Base-by-base conservation (phyloP, 2,113 vertebrate genomes). In the Agapornis roseicollis region DNA sequence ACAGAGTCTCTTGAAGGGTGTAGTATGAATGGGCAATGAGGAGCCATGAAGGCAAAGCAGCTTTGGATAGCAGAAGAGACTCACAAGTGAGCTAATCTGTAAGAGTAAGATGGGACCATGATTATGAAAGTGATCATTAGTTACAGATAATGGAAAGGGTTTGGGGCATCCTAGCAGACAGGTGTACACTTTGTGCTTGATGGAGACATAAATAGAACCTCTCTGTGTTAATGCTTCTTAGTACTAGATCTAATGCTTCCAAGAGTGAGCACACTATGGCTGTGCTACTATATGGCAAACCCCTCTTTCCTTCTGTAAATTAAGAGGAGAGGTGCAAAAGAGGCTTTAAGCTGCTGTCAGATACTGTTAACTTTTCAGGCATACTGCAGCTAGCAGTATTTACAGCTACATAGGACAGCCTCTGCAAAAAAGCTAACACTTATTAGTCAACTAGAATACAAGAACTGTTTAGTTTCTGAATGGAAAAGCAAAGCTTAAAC, bases 401-500 rank as follows among this genome's bases (percentile, higher is more conserved):
- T 79, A 24, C 74, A 85, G 66, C 74, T 69, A 44, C 58, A 5
- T 11, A 56, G 89, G 56, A 84, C 33, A 87, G 65, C 47, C 65
- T 95, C 71, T 86, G 83, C 42, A 47, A 65, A 94, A 76, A 85
- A 88, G 52, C 65, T 56, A 82, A 13, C 37, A 4, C 58, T 92
- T 89, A 52, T 9, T 79, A 89, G 92, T 94, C 84, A 89, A 5
- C 78, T 91, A 84, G 81, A 66, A 56, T 80, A 58, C 27, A 18
- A 60, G 47, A 81, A 20, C 55, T 25, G 65, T 83, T 91, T 72
- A 41, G 63, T 81, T 96, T 94, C 65, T 87, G 73, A 94, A 89
- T 96, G 94, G 94, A 97, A 96, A 97, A 95, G 65, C 84, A 95
- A 82, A 96, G 66, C 56, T 94, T 94, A 91, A 94, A 95, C 91